Evolutionary conservation across 2,797 vertebrate genomes (phyloP).

Genomic region (Sylvilagus floridanus): DNA sequence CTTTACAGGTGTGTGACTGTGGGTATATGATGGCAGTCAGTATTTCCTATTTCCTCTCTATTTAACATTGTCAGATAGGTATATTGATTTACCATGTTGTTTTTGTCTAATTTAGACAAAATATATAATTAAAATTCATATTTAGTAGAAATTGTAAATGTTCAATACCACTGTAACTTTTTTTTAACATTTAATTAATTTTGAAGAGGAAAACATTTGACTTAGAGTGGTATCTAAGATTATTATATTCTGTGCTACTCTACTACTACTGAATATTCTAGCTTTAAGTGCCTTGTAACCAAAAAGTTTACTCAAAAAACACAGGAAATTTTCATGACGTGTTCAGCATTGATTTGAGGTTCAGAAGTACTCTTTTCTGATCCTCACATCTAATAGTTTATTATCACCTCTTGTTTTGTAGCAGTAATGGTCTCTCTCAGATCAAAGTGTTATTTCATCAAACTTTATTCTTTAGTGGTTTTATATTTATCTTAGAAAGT

Average conservation of each 20-base stretch:
- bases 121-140: not conserved
- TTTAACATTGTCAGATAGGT: constrained; percentile 11
- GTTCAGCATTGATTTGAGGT: not conserved
- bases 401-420: not conserved
- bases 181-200: not conserved
- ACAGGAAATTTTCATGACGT: not conserved
- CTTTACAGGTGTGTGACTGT: not conserved
- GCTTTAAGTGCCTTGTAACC: not conserved
- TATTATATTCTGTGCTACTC: not conserved
- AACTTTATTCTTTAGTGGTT: not conserved
- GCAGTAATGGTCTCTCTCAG: not conserved
- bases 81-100: constrained; percentile 18
- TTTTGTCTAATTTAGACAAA: constrained; percentile 10
- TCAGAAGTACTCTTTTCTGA: constrained; percentile 27
- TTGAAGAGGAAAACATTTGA: constrained; percentile 36
- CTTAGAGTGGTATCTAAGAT: not conserved
- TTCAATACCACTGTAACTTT: not conserved
- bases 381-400: not conserved
- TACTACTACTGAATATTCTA: not conserved
- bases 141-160: constrained; percentile 31
- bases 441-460: constrained; percentile 32
- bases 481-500: constrained; percentile 55
- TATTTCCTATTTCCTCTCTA: constrained; percentile 8
- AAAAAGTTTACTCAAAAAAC: not conserved
- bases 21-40: not conserved